Evolutionary conservation across 2,888 invertebrate species (phyloP).

Genomic region (Volucella inanis): DNA sequence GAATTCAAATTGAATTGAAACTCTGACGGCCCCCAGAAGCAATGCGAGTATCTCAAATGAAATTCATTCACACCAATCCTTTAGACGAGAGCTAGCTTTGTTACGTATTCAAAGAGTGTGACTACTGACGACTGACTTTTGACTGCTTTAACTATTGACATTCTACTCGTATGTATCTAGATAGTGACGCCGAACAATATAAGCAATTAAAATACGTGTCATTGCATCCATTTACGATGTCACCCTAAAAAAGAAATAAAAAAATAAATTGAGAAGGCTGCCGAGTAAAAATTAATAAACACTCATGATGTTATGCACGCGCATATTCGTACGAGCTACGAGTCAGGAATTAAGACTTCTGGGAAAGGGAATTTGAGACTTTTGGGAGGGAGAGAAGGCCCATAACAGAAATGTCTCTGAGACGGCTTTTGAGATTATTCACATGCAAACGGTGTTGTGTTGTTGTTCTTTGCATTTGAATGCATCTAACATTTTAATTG

Average conservation of each 20-base stretch:
- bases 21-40: slow-evolving; percentile 4
- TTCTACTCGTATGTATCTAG: not conserved
- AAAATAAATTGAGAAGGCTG: slow-evolving; percentile 20
- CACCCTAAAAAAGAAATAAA: slow-evolving; percentile 23
- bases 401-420: not conserved
- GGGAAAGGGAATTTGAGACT: too few relatives aligned
- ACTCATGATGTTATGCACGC: slow-evolving; percentile 37
- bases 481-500: slow-evolving; percentile 72
- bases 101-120: slow-evolving; percentile 41
- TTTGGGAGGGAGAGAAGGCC: too few relatives aligned
- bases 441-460: slow-evolving; percentile 57
- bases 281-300: slow-evolving; percentile 24
- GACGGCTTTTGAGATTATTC: slow-evolving; percentile 21
- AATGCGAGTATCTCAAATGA: slow-evolving; percentile 13
- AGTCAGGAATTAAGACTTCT: too few relatives aligned
- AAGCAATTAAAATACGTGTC: slow-evolving; percentile 74
- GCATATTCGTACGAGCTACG: slow-evolving; percentile 17
- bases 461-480: slow-evolving; percentile 61
- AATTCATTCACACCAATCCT: slow-evolving; percentile 45
- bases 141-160: too few relatives aligned
- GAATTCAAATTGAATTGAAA: slow-evolving; percentile 54
- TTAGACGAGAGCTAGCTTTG: not conserved
- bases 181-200: slow-evolving; percentile 67
- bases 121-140: slow-evolving; percentile 26
- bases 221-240: slow-evolving; percentile 69